Evolutionary conservation across 2,797 vertebrate species (phyloP).

Genomic region (Aphelocoma californica): DNA sequence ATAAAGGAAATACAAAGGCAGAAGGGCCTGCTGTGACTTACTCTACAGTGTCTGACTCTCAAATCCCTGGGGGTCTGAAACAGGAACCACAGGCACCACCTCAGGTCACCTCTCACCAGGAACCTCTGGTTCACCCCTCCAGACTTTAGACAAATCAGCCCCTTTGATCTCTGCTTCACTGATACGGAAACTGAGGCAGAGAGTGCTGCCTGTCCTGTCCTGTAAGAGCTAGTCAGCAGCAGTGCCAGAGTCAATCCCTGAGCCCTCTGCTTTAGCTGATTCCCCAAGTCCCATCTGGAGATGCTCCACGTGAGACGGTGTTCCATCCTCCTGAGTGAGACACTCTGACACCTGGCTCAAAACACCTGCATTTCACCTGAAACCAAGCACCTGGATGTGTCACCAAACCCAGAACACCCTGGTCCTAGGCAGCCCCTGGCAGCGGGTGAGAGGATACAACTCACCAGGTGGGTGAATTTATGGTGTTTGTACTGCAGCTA

Average conservation of each 20-base stretch:
- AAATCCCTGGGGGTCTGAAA: neutral
- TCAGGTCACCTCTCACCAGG: neutral
- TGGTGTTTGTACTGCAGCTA: neutral
- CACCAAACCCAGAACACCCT: neutral
- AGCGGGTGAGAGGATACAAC: neutral
- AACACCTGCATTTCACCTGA: neutral
- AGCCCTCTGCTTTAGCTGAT: neutral
- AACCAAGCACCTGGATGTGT: neutral
- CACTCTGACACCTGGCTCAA: accelerated
- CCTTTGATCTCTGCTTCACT: neutral
- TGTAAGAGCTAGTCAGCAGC: neutral
- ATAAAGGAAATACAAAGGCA: neutral
- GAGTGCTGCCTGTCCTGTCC: neutral
- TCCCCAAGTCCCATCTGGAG: neutral
- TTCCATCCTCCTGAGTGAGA: neutral
- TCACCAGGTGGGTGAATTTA: neutral
- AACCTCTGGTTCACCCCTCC: neutral
- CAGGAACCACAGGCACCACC: neutral
- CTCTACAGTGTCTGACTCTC: neutral
- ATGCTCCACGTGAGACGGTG: accelerated
- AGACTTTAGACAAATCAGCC: neutral
- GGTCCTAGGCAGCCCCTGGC: neutral
- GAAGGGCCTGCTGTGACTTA: neutral
- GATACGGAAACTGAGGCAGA: constrained; percentile 2
- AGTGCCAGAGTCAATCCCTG: neutral